Evolutionary conservation across 2,113 vertebrate species (phyloP), one percentile per base, ranked within the genome.

Genomic region (Thalassarche chlororhynchos): DNA sequence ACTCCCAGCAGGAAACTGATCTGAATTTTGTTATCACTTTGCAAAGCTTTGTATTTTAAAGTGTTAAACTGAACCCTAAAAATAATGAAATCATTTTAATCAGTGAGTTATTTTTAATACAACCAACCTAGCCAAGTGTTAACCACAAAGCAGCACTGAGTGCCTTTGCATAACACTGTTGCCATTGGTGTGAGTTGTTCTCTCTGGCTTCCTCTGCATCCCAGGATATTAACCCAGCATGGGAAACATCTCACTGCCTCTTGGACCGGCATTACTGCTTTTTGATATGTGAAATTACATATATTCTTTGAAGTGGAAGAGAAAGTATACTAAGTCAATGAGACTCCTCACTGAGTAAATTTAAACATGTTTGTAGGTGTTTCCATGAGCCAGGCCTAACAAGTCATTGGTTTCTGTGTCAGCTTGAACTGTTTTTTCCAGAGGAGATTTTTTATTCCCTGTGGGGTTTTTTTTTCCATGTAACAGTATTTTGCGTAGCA

Each of bases 281-380:
- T 93, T 91, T 97, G 93, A 85, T 91, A 94, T 94, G 89, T 97
- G 96, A 96, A 97, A 97, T 97, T 96, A 69, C 91, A 87, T 89
- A 71, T 94, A 55, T 89, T 62, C 89, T 87, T 75, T 90, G 84
- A 95, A 91, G 65, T 71, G 93, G 93, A 96, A 97, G 78, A 94
- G 52, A 42, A 93, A 78, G 20, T 94, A 17, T 36, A 38, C 66
- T 88, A 60, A 88, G 51, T 75, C 92, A 86, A 13, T 61, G 62
- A 90, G 60, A 81, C 54, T 80, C 18, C 54, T 84, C 64, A 57
- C 32, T n/a, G 49, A 62, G 75, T 74, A 84, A 44, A 85, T 81
- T n/a, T 91, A 65, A 93, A 74, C 28, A 46, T 8, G 14, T 90
- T 55, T 84, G 60, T 81, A 77, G 58, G 79, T 86, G 71, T 94